A percentile compares a stretch with the other conserved stretches of the same genome.
These are phyloP conservation scores for Odobenus rosmarus DNA, from an alignment of 2,113 vertebrate species.

Conservation along the genomic window DNA sequence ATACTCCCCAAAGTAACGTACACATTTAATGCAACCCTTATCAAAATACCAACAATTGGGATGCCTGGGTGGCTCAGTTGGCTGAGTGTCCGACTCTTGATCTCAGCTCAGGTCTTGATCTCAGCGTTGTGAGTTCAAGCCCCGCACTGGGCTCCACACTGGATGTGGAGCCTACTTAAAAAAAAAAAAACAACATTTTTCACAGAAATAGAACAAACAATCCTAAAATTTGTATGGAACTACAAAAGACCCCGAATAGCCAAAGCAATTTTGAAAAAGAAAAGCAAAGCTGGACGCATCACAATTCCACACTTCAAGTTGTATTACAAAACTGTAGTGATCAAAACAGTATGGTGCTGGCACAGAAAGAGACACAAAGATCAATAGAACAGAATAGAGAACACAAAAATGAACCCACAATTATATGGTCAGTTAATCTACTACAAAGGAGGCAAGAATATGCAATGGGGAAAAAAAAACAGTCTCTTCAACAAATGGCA, in stretches of 20 bases:
- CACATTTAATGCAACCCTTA: background rate
- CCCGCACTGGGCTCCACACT: too few relatives aligned
- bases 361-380: background rate
- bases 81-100: too few relatives aligned
- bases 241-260: background rate
- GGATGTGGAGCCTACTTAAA: too few relatives aligned
- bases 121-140: too few relatives aligned
- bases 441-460: background rate
- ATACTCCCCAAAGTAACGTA: background rate
- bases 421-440: too few relatives aligned
- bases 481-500: background rate
- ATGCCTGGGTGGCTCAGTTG: too few relatives aligned
- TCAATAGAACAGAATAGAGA: accelerated
- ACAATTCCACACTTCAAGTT: background rate
- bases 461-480: background rate
- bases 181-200: background rate
- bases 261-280: background rate
- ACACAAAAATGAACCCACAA: background rate
- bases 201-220: background rate
- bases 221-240: background rate
- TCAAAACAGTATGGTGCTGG: background rate
- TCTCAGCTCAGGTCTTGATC: too few relatives aligned
- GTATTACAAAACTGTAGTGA: background rate
- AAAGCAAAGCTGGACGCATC: background rate
- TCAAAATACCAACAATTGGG: background rate